Conservation (phyloP, 2,113 vertebrate genomes). For the Calyptommatus sinebrachiatus region DNA sequence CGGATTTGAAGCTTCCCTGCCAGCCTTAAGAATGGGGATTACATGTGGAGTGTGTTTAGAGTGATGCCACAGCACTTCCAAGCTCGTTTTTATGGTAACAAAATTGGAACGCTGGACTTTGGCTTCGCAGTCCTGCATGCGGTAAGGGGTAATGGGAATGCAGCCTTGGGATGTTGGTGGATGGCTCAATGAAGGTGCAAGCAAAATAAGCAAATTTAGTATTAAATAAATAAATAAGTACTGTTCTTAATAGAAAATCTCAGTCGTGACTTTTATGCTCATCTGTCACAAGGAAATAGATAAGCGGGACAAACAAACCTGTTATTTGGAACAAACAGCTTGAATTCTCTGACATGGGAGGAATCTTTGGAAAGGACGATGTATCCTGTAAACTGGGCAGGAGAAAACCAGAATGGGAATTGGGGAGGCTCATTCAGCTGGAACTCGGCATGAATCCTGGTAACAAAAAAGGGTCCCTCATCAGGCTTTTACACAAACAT, state of each 20-base stretch:
- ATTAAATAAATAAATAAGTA: background rate
- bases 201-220: too few species aligned
- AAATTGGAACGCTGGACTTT: too few species aligned
- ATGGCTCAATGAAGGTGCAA: too few species aligned
- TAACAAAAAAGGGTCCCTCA: constrained; percentile 11
- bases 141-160: too few species aligned
- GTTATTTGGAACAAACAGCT: constrained; percentile 89
- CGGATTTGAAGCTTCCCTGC: too few species aligned
- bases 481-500: background rate
- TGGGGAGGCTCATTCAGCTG: constrained; percentile 94
- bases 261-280: background rate
- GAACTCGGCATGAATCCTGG: constrained; percentile 95
- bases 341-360: constrained; percentile 87
- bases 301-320: constrained; percentile 67
- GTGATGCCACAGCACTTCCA: too few species aligned
- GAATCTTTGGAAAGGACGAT: constrained; percentile 90
- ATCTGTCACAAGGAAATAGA: background rate
- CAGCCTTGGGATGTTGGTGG: too few species aligned
- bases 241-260: background rate
- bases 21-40: too few species aligned
- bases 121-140: too few species aligned
- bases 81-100: too few species aligned
- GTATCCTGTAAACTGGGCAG: constrained; percentile 92
- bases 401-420: constrained; percentile 98
- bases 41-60: too few species aligned